Evolutionary conservation across 2,888 invertebrate genomes (phyloP).

Genomic region (Lepidonotus clava): DNA sequence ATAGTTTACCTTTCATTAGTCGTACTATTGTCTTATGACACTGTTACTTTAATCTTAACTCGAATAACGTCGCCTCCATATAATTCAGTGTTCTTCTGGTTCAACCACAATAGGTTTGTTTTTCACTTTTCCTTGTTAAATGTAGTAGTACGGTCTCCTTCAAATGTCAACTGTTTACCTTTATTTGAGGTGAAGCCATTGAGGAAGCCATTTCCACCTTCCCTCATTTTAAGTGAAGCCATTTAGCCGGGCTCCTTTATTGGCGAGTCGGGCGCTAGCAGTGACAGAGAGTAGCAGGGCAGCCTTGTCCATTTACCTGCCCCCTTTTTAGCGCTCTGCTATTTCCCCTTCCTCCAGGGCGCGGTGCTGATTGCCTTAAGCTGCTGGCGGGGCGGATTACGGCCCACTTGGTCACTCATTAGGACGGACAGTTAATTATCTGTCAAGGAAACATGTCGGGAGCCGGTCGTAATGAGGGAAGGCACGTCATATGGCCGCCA

Average conservation of each 20-base stretch:
- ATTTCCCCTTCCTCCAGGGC: not conserved
- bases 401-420: conserved; percentile 18
- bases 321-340: not conserved
- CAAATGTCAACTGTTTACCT: not conserved
- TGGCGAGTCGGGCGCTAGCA: not conserved
- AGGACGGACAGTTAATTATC: not conserved
- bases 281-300: not conserved
- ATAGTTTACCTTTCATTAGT: too few species aligned
- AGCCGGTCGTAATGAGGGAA: not conserved
- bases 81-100: too few species aligned
- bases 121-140: too few species aligned
- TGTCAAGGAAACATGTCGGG: conserved; percentile 6
- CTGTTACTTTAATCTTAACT: too few species aligned
- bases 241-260: not conserved
- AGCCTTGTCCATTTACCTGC: not conserved
- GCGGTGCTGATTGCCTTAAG: not conserved
- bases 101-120: too few species aligned
- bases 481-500: not conserved
- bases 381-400: not conserved
- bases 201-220: conserved; percentile 6
- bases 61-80: too few species aligned
- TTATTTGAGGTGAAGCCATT: not conserved
- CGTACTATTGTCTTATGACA: too few species aligned
- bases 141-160: not conserved
- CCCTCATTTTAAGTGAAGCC: conserved; percentile 17